Evolutionary conservation across 2,888 invertebrate species (phyloP).

Genomic region (Tenthredo livida): DNA sequence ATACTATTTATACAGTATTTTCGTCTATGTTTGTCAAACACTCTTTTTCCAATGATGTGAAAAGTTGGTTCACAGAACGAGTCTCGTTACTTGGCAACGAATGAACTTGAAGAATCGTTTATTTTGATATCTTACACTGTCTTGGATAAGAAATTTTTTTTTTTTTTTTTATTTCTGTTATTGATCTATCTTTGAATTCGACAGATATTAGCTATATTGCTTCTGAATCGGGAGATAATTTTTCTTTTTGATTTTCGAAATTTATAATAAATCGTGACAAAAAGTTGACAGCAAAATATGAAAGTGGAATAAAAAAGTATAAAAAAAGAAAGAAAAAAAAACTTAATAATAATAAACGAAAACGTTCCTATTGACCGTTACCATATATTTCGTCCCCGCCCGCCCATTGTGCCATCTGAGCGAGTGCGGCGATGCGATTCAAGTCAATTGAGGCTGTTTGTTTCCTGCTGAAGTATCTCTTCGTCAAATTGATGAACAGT

Average conservation of each 20-base stretch:
- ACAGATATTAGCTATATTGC: neutral
- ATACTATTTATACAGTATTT: neutral
- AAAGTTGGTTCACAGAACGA: neutral
- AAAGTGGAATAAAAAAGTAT: neutral
- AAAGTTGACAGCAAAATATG: neutral
- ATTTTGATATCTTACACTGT: neutral
- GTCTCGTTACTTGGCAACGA: slow-evolving; percentile 5
- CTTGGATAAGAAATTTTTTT: too few relatives aligned
- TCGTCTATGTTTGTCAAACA: neutral
- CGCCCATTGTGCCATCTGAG: slow-evolving; percentile 20
- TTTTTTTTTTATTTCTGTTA: too few relatives aligned
- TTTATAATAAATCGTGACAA: neutral
- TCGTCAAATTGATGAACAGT: slow-evolving; percentile 12
- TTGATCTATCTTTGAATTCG: neutral
- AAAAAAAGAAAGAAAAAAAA: neutral
- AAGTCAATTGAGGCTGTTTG: slow-evolving; percentile 18
- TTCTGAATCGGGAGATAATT: neutral
- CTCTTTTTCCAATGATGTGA: neutral
- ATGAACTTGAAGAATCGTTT: neutral
- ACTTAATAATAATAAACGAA: neutral
- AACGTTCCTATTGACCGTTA: neutral
- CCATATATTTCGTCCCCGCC: neutral
- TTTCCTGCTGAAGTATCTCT: slow-evolving; percentile 18
- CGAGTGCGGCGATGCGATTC: slow-evolving; percentile 22
- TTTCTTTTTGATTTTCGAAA: neutral